These are phyloP conservation scores for Anthoscopus minutus DNA, from an alignment of 2,113 vertebrate genomes.

Conservation along the genomic window DNA sequence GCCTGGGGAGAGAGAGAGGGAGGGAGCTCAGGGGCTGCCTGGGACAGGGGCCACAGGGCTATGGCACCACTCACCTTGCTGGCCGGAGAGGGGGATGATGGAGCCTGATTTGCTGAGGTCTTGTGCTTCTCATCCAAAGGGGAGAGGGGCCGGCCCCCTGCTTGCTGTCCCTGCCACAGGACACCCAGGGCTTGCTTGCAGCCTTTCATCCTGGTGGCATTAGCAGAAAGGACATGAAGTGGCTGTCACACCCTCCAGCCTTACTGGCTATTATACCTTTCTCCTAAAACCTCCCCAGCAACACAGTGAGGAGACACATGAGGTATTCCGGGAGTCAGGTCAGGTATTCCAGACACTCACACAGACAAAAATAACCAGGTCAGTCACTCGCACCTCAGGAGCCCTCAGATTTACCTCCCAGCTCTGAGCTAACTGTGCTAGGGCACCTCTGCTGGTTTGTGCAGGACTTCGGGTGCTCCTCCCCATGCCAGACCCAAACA, in stretches of 20 bases:
- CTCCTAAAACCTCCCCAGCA: not conserved
- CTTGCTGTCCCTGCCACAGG: not conserved
- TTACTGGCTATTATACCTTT: too few relatives aligned
- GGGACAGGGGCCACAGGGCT: not conserved
- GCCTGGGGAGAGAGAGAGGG: slow-evolving; percentile 59
- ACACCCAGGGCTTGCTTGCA: slow-evolving; percentile 57
- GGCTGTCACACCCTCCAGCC: not conserved
- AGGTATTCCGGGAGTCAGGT: not conserved
- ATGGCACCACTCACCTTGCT: slow-evolving; percentile 71
- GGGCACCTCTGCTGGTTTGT: not conserved
- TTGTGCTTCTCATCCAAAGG: slow-evolving; percentile 28
- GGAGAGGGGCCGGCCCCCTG: not conserved
- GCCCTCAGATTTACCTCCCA: not conserved
- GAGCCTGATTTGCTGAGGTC: slow-evolving; percentile 64
- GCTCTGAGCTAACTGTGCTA: not conserved
- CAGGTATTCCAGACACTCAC: not conserved
- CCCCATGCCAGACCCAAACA: not conserved
- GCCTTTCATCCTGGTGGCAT: slow-evolving; percentile 58
- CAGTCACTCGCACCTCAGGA: not conserved
- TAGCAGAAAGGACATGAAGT: not conserved
- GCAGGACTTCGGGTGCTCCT: rapidly evolving
- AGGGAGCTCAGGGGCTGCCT: not conserved
- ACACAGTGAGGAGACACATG: not conserved
- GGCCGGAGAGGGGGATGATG: slow-evolving; percentile 70
- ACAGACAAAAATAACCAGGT: not conserved